These are phyloP conservation scores for Hydroisotoma schaefferi DNA, from an alignment of 2,888 invertebrate genomes.

Conservation along the genomic window DNA sequence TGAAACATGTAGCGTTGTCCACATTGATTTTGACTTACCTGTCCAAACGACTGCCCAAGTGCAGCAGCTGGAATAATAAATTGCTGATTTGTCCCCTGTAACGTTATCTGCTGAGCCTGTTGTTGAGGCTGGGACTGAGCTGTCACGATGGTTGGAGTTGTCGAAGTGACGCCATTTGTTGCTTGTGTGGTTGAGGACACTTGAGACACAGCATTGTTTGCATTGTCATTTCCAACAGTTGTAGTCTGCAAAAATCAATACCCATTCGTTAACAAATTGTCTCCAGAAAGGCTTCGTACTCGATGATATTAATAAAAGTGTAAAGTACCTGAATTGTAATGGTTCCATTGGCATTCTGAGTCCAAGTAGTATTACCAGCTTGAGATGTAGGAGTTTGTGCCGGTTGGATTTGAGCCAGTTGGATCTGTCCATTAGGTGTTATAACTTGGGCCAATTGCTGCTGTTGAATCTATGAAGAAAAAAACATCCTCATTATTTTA, in stretches of 20 bases:
- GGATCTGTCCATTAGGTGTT: conserved; percentile 84
- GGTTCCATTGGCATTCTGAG: conserved; percentile 47
- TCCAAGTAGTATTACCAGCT: conserved; percentile 41
- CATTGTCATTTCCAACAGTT: conserved; percentile 52
- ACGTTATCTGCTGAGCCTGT: conserved; percentile 49
- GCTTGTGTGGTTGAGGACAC: conserved; percentile 48
- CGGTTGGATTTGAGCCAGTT: conserved; percentile 67
- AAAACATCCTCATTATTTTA: too few relatives aligned
- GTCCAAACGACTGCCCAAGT: conserved; percentile 50
- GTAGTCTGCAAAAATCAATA: conserved; percentile 20
- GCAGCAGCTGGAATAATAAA: conserved; percentile 73
- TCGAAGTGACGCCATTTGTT: conserved; percentile 49
- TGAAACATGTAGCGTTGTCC: too few relatives aligned
- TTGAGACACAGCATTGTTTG: conserved; percentile 51
- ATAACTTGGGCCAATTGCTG: conserved; percentile 75
- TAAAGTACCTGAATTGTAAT: conserved; percentile 46
- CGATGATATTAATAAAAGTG: background rate
- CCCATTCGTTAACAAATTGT: background rate
- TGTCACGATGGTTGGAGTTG: conserved; percentile 49
- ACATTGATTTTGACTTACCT: too few relatives aligned
- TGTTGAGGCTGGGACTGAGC: conserved; percentile 46
- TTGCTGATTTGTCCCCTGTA: conserved; percentile 68
- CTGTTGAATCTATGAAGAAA: conserved; percentile 51
- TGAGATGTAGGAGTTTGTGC: conserved; percentile 49
- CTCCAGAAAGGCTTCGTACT: background rate